phyloP scores from a whole-genome alignment of 2,888 invertebrate species.

The Operophtera brumata region DNA sequence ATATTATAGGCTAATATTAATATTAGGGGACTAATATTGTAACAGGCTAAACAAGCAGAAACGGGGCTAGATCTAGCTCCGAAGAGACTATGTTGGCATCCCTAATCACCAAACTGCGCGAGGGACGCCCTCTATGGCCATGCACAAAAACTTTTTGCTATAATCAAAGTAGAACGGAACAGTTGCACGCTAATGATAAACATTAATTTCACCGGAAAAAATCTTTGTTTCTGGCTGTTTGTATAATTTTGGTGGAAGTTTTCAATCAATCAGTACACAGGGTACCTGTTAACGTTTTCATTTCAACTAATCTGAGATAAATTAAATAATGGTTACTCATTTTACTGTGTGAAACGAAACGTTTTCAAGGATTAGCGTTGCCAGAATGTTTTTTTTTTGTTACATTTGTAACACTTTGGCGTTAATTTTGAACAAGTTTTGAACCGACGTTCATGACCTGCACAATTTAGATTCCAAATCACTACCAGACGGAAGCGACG shows the following conservation, averaged over 20 bases:
- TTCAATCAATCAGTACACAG: background rate
- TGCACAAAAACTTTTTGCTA: slow-evolving; percentile 15
- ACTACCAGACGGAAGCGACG: too few species aligned
- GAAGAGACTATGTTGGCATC: too few species aligned
- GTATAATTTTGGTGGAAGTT: background rate
- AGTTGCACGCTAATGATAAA: slow-evolving; percentile 45
- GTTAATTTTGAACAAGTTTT: background rate
- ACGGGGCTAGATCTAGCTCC: too few species aligned
- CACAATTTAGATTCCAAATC: too few species aligned
- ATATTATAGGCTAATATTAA: too few species aligned
- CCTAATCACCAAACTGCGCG: slow-evolving; percentile 29
- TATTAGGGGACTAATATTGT: too few species aligned
- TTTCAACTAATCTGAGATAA: background rate
- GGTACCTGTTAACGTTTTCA: background rate
- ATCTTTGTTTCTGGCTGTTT: background rate
- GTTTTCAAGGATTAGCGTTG: background rate
- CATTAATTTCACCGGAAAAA: background rate
- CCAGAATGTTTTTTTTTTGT: background rate
- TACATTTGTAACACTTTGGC: background rate
- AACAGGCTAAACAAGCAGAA: too few species aligned
- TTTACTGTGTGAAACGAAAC: slow-evolving; percentile 10
- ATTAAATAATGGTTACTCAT: background rate
- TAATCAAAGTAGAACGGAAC: slow-evolving; percentile 55
- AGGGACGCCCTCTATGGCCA: slow-evolving; percentile 54
- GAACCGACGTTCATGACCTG: too few species aligned